Percentiles rank a stretch among this genome's conserved stretches.
phyloP scores from a whole-genome alignment of 2,888 invertebrate species.

The Loripinus fragilis region DNA sequence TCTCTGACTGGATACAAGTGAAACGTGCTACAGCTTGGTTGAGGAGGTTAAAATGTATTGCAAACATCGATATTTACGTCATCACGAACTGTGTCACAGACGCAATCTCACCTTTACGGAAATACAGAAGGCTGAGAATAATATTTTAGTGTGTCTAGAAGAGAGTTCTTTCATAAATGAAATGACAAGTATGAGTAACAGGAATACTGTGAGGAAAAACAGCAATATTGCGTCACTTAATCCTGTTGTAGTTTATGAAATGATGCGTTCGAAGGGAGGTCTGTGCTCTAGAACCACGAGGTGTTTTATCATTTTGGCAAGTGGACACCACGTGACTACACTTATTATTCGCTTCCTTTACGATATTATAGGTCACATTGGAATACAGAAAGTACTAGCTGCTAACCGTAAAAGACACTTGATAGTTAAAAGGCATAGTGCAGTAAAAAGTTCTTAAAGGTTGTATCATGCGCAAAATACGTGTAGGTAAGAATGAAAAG shows the following conservation, averaged over 20 bases:
- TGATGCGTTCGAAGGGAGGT: not conserved
- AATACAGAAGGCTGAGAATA: slow-evolving; percentile 18
- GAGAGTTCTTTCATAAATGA: not conserved
- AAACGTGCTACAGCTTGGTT: slow-evolving; percentile 15
- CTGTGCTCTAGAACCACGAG: not conserved
- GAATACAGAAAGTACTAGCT: slow-evolving; percentile 4
- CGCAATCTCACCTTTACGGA: slow-evolving; percentile 22
- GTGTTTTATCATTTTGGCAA: not conserved
- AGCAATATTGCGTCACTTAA: slow-evolving; percentile 19
- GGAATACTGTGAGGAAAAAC: slow-evolving; percentile 21
- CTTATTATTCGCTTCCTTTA: slow-evolving; percentile 20
- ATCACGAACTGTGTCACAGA: not conserved
- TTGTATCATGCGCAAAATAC: not conserved
- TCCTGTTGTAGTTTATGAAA: slow-evolving; percentile 3
- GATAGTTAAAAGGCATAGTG: not conserved
- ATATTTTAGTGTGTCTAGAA: slow-evolving; percentile 16
- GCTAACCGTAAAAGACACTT: not conserved
- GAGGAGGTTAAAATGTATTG: slow-evolving; percentile 17
- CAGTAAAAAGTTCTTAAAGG: not conserved
- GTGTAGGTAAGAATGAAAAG: too few relatives aligned
- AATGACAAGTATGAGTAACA: slow-evolving; percentile 2
- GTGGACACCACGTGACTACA: slow-evolving; percentile 13
- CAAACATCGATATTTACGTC: slow-evolving; percentile 18
- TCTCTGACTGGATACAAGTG: slow-evolving; percentile 24
- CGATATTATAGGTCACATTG: slow-evolving; percentile 9